phyloP scores from a whole-genome alignment of 92 coral and sea anemone species.

The Parazoanthus atlanticus region DNA sequence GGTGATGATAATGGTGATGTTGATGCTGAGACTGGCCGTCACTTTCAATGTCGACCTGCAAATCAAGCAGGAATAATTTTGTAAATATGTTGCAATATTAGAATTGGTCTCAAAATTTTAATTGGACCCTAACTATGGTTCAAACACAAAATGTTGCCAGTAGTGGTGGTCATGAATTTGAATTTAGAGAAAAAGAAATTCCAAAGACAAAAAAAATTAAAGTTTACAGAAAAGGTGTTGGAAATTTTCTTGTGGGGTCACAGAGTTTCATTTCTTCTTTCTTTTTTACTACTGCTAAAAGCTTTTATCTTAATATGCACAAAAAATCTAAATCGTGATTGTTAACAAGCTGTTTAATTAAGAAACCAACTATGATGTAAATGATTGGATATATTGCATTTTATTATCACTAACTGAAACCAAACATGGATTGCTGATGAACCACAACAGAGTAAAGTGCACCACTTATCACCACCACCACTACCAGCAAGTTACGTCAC shows the following conservation, averaged over 20 bases:
- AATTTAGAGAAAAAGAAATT: not conserved
- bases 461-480: not conserved
- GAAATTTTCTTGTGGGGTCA: not conserved
- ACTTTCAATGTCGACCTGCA: slow-evolving; percentile 69
- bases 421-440: not conserved
- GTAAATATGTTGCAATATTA: not conserved
- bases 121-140: not conserved
- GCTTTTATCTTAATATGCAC: too few relatives aligned
- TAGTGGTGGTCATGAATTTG: not conserved
- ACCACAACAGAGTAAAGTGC: not conserved
- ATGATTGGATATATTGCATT: not conserved
- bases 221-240: too few relatives aligned
- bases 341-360: not conserved
- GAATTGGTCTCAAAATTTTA: not conserved
- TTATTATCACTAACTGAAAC: not conserved
- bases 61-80: slow-evolving; percentile 34
- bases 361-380: not conserved
- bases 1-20: slow-evolving; percentile 88
- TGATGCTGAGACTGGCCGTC: slow-evolving; percentile 63
- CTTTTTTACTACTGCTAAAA: not conserved
- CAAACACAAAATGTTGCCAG: not conserved
- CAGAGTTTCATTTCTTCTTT: too few relatives aligned
- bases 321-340: not conserved
- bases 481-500: slow-evolving; percentile 12
- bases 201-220: not conserved